These are phyloP conservation scores for Candidula unifasciata DNA, from an alignment of 2,888 invertebrate species.

Conservation along the genomic window DNA sequence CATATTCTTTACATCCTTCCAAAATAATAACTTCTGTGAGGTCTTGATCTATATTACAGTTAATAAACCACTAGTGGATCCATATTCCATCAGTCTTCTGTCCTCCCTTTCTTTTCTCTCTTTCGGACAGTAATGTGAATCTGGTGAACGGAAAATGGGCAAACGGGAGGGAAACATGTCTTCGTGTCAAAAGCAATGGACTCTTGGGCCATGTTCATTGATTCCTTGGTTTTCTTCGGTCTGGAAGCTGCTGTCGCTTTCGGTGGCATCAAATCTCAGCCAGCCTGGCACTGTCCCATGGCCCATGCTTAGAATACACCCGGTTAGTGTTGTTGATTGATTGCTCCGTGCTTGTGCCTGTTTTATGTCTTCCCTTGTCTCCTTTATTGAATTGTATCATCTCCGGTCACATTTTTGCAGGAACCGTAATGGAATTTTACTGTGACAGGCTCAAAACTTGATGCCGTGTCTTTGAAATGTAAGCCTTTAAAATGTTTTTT, in stretches of 20 bases:
- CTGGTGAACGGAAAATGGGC: slow-evolving; percentile 38
- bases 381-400: slow-evolving; percentile 51
- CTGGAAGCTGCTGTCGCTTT: slow-evolving; percentile 45
- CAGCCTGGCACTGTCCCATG: slow-evolving; percentile 31
- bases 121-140: slow-evolving; percentile 31
- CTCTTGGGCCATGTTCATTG: slow-evolving; percentile 40
- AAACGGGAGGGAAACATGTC: slow-evolving; percentile 48
- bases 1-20: slow-evolving; percentile 28
- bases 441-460: slow-evolving; percentile 31
- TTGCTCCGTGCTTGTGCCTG: slow-evolving; percentile 42
- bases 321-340: slow-evolving; percentile 45
- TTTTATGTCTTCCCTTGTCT: slow-evolving; percentile 45
- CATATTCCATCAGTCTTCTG: slow-evolving; percentile 17
- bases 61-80: slow-evolving; percentile 22
- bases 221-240: slow-evolving; percentile 40
- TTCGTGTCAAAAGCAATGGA: slow-evolving; percentile 47
- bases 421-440: slow-evolving; percentile 45
- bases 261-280: slow-evolving; percentile 47
- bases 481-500: background rate
- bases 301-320: slow-evolving; percentile 43
- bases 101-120: background rate
- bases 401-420: slow-evolving; percentile 37
- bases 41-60: slow-evolving; percentile 44
- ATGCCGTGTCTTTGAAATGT: slow-evolving; percentile 34
- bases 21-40: slow-evolving; percentile 45